A percentile compares a stretch with the other conserved stretches of the same genome.
Evolutionary conservation across 2,113 vertebrate species (phyloP).

Genomic region (Nothocercus nigrocapillus): DNA sequence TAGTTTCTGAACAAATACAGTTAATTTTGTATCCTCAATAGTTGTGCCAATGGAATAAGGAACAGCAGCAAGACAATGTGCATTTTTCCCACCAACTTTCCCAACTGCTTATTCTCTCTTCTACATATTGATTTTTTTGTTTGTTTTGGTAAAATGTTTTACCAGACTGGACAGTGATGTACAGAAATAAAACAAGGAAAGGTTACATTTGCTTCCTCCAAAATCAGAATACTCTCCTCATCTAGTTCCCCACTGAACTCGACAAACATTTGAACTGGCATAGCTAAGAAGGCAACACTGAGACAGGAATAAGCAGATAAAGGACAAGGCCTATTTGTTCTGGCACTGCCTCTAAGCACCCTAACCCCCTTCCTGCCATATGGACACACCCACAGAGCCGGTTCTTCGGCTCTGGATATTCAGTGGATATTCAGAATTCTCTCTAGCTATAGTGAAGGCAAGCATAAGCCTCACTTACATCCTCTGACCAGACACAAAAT

Average conservation of each 20-base stretch:
- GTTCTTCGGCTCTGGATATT: background rate
- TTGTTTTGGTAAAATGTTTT: background rate
- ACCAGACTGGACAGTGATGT: background rate
- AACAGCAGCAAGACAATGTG: background rate
- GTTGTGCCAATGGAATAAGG: background rate
- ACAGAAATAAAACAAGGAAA: background rate
- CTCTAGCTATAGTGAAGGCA: background rate
- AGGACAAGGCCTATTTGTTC: background rate
- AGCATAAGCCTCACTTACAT: background rate
- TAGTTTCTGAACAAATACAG: background rate
- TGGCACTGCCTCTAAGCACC: background rate
- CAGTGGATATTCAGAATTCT: background rate
- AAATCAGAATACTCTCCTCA: background rate
- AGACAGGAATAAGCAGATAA: background rate
- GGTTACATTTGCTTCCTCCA: background rate
- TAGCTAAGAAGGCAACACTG: background rate
- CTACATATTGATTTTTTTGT: rapidly evolving
- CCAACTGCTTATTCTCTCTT: background rate
- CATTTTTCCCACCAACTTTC: background rate
- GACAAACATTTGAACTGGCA: background rate
- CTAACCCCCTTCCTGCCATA: background rate
- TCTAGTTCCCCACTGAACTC: background rate
- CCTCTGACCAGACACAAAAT: background rate
- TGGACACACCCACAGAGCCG: no score
- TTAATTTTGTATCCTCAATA: background rate